These are phyloP conservation scores for Nibea coibor DNA, from an alignment of 2,113 vertebrate species.

Conservation along the genomic window DNA sequence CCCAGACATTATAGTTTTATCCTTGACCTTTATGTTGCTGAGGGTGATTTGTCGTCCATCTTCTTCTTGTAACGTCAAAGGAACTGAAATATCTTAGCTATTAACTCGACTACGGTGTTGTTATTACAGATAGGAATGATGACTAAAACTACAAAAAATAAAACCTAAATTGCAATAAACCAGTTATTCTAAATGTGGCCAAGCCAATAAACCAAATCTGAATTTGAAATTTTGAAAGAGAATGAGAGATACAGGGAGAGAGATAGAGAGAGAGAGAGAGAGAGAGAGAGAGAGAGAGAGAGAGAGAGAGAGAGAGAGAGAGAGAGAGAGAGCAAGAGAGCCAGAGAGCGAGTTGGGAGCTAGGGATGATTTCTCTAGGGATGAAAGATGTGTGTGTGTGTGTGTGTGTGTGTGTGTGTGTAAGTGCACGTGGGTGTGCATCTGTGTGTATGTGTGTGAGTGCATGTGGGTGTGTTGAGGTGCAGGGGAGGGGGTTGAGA, in stretches of 20 bases:
- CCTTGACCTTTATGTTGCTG: slow-evolving; percentile 2
- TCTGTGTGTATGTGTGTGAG: slow-evolving; percentile 10
- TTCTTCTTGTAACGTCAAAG: neutral
- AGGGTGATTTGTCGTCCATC: neutral
- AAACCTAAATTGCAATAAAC: slow-evolving; percentile 12
- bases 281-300: slow-evolving; percentile 65
- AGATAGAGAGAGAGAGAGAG: slow-evolving; percentile 43
- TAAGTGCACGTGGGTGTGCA: slow-evolving; percentile 30
- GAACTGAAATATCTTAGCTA: slow-evolving; percentile 2
- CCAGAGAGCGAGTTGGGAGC: slow-evolving; percentile 72
- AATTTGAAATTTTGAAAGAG: slow-evolving; percentile 40
- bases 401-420: slow-evolving; percentile 38
- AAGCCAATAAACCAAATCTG: slow-evolving; percentile 25
- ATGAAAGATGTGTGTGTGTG: slow-evolving; percentile 67
- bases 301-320: slow-evolving; percentile 44
- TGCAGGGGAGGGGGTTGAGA: slow-evolving; percentile 17
- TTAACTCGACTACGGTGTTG: slow-evolving; percentile 10
- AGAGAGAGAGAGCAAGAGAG: slow-evolving; percentile 54
- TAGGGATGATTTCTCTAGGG: slow-evolving; percentile 83
- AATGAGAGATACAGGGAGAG: neutral
- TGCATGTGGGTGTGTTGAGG: slow-evolving; percentile 17
- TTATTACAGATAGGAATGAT: neutral
- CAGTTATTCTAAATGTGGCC: slow-evolving; percentile 32
- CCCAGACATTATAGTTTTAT: neutral
- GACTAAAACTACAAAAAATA: slow-evolving; percentile 15